A percentile compares a stretch with the other conserved stretches of the same genome.
These are phyloP conservation scores for Brachymystax lenok DNA, from an alignment of 2,797 vertebrate genomes.

Conservation along the genomic window DNA sequence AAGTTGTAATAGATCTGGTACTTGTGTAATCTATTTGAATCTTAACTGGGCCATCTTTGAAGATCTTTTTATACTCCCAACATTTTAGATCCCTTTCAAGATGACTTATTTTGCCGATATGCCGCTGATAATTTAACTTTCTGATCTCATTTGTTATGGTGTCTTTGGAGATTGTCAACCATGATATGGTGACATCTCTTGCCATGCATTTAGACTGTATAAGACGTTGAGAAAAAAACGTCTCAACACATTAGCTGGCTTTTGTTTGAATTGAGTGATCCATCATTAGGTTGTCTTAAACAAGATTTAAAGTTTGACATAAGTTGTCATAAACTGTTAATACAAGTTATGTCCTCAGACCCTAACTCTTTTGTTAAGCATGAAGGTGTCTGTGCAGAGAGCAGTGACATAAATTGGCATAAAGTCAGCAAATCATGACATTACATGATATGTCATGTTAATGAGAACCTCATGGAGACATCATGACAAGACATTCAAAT, in stretches of 20 bases:
- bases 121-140: background rate
- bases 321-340: background rate
- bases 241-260: background rate
- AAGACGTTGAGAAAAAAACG: background rate
- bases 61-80: background rate
- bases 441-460: too few relatives aligned
- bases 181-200: background rate
- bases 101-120: background rate
- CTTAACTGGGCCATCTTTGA: background rate
- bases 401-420: too few relatives aligned
- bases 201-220: background rate
- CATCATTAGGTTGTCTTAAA: background rate
- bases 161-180: background rate
- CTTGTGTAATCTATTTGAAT: background rate
- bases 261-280: background rate
- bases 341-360: too few relatives aligned
- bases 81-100: conserved; percentile 1
- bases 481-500: too few relatives aligned
- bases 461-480: too few relatives aligned
- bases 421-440: too few relatives aligned
- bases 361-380: too few relatives aligned
- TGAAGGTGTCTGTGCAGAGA: too few relatives aligned
- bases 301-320: background rate
- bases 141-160: background rate
- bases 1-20: background rate